Evolutionary conservation across 2,113 vertebrate genomes (phyloP).

Genomic region (Calyptommatus sinebrachiatus): DNA sequence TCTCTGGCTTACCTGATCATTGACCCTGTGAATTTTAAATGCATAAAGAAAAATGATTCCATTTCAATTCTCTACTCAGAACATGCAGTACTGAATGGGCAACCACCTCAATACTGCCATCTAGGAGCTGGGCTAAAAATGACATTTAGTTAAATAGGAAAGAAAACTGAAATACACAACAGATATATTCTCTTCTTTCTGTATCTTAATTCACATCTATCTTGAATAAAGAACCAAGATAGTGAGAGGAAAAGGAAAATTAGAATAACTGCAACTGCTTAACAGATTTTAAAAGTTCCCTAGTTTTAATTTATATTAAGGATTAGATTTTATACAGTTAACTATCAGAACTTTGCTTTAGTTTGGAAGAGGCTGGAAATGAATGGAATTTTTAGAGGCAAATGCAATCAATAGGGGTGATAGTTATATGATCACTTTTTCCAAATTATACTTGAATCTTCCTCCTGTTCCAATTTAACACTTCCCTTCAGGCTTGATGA

Average conservation of each 20-base stretch:
- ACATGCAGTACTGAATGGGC: no score
- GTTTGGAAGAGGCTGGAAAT: slow-evolving; percentile 36
- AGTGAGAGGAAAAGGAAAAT: slow-evolving; percentile 37
- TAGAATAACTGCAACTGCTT: not conserved
- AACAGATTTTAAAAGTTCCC: slow-evolving; percentile 34
- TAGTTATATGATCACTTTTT: slow-evolving; percentile 37
- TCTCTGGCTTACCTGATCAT: no score
- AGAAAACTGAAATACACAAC: no score
- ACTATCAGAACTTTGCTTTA: slow-evolving; percentile 32
- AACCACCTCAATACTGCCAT: no score
- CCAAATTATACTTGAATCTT: slow-evolving; percentile 13
- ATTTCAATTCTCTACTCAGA: no score
- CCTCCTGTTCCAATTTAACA: slow-evolving; percentile 44
- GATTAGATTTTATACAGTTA: slow-evolving; percentile 41
- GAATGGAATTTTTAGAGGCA: slow-evolving; percentile 39
- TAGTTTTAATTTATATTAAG: slow-evolving; percentile 40
- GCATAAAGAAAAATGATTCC: no score
- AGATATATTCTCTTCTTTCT: no score
- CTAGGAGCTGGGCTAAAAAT: no score
- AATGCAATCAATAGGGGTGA: slow-evolving; percentile 25
- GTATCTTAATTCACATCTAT: slow-evolving; percentile 31
- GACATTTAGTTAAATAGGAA: no score
- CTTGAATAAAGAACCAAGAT: slow-evolving; percentile 27
- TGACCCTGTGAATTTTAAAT: no score
- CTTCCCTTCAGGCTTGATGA: slow-evolving; percentile 1